Evolutionary conservation across 2,797 vertebrate genomes (phyloP), one percentile per base, ranked within the genome.

Genomic region (Liparis tanakae): DNA sequence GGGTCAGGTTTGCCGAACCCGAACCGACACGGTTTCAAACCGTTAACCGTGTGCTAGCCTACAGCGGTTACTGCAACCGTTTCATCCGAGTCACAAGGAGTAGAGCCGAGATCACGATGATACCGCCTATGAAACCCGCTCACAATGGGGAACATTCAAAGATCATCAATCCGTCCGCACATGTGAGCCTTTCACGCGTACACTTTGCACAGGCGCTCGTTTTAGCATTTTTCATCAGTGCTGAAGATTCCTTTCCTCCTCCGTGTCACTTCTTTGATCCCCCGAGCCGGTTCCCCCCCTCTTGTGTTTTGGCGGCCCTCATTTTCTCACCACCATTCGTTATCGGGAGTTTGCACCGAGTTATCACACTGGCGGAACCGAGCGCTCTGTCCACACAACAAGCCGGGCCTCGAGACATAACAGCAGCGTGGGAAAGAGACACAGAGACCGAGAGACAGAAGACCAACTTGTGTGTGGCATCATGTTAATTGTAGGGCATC

Each of bases 251-350:
- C 15, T 37, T 30, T 43, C 66, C 64, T 79, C 70, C 77, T 60
- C 59, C 4, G 12, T 68, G 65, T 78, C 79, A 69, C 62, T n/a
- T 71, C 80, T 88, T 85, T 85, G 72, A 84, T 89, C 85, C 76
- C 43, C 72, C 20, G 14, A 25, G 50, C 62, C n/a, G 54, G 50
- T 66, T 73, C 15, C 14, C 77, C 50, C 68, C 25, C 25, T 30
- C 25, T 30, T 70, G 80, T 92, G 90, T 87, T 91, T 90, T 91
- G 83, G 86, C 78, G 34, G 82, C 80, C 81, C 87, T 82, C 82
- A 83, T 76, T 89, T 87, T 90, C 83, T 70, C 87, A 85, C 65
- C 70, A 64, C 48, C 73, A 80, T 88, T 88, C 85, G 74, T 85
- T 90, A 89, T 88, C 83, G 85, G 82, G 69, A 84, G 87, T 87